These are phyloP conservation scores for Thaumetopoea pityocampa DNA, from an alignment of 1,140 invertebrate genomes.

Conservation along the genomic window DNA sequence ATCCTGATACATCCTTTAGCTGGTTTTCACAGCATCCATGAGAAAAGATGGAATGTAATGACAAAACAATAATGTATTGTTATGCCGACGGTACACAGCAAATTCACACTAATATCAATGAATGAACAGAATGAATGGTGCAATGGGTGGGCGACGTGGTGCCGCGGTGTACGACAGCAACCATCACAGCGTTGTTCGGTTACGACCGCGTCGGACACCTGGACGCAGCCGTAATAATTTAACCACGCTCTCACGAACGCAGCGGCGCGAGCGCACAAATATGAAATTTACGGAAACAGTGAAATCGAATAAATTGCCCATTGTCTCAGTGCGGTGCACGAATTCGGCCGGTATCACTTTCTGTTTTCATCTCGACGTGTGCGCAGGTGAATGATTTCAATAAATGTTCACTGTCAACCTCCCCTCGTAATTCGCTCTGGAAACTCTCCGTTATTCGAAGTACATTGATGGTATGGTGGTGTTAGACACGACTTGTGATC, in stretches of 20 bases:
- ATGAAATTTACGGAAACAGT: constrained; percentile 66
- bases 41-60: too few relatives aligned
- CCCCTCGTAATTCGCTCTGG: constrained; percentile 4
- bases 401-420: constrained; percentile 10
- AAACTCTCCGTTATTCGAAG: constrained; percentile 8
- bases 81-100: too few relatives aligned
- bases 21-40: too few relatives aligned
- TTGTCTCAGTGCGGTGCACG: constrained; percentile 58
- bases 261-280: constrained; percentile 36
- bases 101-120: too few relatives aligned
- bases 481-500: too few relatives aligned
- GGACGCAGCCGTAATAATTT: constrained; percentile 11
- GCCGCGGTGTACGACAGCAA: too few relatives aligned
- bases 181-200: neutral
- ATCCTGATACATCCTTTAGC: too few relatives aligned
- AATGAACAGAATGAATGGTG: too few relatives aligned
- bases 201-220: neutral
- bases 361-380: constrained; percentile 57
- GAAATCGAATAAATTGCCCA: constrained; percentile 71
- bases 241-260: constrained; percentile 16
- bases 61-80: too few relatives aligned
- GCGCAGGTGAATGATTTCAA: constrained; percentile 24
- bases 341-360: constrained; percentile 64
- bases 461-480: too few relatives aligned
- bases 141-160: too few relatives aligned